phyloP scores from a whole-genome alignment of 23 tunicate species.

The Trididemnum clinides region DNA sequence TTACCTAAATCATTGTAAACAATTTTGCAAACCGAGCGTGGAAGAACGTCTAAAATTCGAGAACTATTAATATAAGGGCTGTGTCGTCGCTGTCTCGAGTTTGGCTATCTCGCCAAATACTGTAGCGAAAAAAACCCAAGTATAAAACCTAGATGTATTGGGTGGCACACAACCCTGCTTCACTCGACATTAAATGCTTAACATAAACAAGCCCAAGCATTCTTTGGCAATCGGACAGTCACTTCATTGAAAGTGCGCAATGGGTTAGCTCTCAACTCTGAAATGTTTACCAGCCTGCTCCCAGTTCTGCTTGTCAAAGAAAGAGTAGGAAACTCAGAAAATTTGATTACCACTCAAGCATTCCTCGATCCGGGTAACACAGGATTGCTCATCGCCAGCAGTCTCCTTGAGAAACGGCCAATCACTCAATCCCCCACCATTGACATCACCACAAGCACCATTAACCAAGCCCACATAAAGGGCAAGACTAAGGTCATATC shows the following conservation, averaged over 20 bases:
- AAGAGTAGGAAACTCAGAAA: background rate
- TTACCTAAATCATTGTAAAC: background rate
- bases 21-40: background rate
- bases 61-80: background rate
- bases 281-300: background rate
- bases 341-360: conserved; percentile 29
- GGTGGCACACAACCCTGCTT: conserved; percentile 39
- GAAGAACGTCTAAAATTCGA: background rate
- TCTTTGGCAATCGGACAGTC: background rate
- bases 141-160: conserved; percentile 35
- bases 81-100: conserved; percentile 5
- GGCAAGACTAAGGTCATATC: background rate
- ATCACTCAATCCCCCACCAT: background rate
- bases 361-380: conserved; percentile 45
- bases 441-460: background rate
- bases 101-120: conserved; percentile 19
- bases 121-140: conserved; percentile 33
- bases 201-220: background rate
- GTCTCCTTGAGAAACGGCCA: conserved; percentile 23
- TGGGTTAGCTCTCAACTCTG: conserved; percentile 2
- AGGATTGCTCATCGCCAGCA: conserved; percentile 10
- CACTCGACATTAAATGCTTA: conserved; percentile 5
- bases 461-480: background rate
- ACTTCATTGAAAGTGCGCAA: background rate
- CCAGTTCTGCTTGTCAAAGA: conserved; percentile 42